Evolutionary conservation across 2,888 invertebrate species (phyloP), one percentile per base, ranked within the genome.

Genomic region (Parthenolecanium corni): DNA sequence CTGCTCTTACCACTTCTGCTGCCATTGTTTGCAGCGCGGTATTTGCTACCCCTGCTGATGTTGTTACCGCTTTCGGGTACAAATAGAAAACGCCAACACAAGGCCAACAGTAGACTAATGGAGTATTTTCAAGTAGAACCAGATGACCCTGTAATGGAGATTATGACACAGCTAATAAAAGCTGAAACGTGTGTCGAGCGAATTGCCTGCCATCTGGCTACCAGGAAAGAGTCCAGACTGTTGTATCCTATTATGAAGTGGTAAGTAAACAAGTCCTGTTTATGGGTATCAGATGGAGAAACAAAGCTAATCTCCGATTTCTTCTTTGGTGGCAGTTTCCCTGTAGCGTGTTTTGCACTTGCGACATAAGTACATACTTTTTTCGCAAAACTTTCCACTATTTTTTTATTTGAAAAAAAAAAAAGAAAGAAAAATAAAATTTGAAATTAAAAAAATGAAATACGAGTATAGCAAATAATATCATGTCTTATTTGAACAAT

Each of bases 181-280:
- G 65, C 67, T 9, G 64, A 66, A 6, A 58, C 64, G 9, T 68
- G 68, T 31, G 46, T 68, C 14, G 66, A 68, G 58, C 56, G 65
- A 31, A 66, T 68, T 9, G 68, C 68, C 0, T 68, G 68, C 57
- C 66, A 66, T 16, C 62, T 69, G 31, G 69, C 68, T 1, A 53
- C 63, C 1, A 66, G 64, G 12, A 68, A 68, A 24, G 66, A 65
- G 38, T 24, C 62, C 2, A 61, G 54, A 11, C 23, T 65, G 9
- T 6, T 65, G n/a, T 64, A 53, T 1, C 11, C 53, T 1, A 56
- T 65, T 49, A 52, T 66, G 2, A 66, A 65, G 12, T 64, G 66
- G 66, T 66, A 47, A 53, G 64, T 40, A 14, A 3, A 31, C 5
- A 6, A 31, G 9, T 6, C 9, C 31, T 31, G 31, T 31, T 31